These are phyloP conservation scores for Marasmarcha lunaedactyla DNA, from an alignment of 2,888 invertebrate genomes.

Conservation along the genomic window DNA sequence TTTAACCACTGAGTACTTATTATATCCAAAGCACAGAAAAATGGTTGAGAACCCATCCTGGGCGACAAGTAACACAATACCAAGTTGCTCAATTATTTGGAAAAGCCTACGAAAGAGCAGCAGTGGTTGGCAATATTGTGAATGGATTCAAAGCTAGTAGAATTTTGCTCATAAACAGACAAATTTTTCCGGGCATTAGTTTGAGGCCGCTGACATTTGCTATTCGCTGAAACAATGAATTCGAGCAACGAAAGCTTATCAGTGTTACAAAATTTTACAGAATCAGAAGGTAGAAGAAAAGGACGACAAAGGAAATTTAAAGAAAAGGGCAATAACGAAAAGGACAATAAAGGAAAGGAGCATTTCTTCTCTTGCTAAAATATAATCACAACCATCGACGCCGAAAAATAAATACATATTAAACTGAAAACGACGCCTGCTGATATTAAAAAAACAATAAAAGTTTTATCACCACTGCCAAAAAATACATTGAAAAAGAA, in stretches of 20 bases:
- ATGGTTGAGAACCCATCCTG: too few relatives aligned
- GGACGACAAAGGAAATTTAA: conserved; percentile 1
- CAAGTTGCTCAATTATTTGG: too few relatives aligned
- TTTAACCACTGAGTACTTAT: too few relatives aligned
- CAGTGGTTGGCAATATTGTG: too few relatives aligned
- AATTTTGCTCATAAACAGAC: conserved; percentile 8
- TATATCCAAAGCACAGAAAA: too few relatives aligned
- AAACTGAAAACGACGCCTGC: conserved; percentile 5
- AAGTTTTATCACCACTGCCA: conserved; percentile 6
- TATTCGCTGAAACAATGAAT: not conserved
- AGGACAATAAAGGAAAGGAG: not conserved
- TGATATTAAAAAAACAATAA: conserved; percentile 6
- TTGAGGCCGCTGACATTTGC: conserved; percentile 5
- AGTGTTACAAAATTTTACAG: conserved; percentile 1
- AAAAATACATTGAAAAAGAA: conserved; percentile 4
- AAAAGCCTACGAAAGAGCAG: too few relatives aligned
- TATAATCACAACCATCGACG: conserved; percentile 5
- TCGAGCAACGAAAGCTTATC: conserved; percentile 1
- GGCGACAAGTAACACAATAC: too few relatives aligned
- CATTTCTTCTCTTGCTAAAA: conserved; percentile 4
- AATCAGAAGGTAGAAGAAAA: conserved; percentile 1
- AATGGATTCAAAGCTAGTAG: conserved; percentile 1
- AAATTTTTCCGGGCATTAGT: conserved; percentile 5
- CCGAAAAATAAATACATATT: conserved; percentile 6
- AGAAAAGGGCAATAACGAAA: not conserved